Conservation (phyloP, 2,797 vertebrate genomes). For the Selene dorsalis region DNA sequence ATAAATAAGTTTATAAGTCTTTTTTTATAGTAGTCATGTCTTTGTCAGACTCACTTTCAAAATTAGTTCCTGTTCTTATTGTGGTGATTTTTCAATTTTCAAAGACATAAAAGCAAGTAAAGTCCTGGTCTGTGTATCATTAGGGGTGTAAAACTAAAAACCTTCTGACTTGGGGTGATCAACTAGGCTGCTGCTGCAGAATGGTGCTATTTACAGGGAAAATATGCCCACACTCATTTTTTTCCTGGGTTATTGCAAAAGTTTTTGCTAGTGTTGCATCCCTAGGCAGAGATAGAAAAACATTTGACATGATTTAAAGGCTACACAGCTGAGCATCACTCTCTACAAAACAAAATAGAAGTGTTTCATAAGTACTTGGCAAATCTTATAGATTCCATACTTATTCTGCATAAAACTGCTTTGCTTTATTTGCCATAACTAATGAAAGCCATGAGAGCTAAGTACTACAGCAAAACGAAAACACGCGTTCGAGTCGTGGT, state of each 20-base stretch:
- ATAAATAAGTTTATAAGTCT: too few species aligned
- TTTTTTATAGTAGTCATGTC: too few species aligned
- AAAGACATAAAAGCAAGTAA: slow-evolving; percentile 21
- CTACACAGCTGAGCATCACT: slow-evolving; percentile 1
- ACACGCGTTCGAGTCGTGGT: background rate
- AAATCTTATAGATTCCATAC: slow-evolving; percentile 9
- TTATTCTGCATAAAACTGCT: slow-evolving; percentile 4
- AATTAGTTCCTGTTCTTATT: slow-evolving; percentile 22
- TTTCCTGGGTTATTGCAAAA: background rate
- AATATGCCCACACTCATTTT: background rate
- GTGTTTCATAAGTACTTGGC: slow-evolving; percentile 22
- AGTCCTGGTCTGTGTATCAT: slow-evolving; percentile 1
- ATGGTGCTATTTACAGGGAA: background rate
- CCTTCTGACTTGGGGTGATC: background rate
- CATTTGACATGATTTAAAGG: slow-evolving; percentile 19
- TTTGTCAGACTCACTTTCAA: slow-evolving; percentile 27
- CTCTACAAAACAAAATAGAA: background rate
- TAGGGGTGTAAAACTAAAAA: slow-evolving; percentile 27
- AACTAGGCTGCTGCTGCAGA: background rate
- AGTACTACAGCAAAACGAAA: slow-evolving; percentile 13
- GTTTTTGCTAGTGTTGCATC: background rate
- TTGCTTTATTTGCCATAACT: slow-evolving; percentile 22
- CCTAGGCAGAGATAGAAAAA: background rate
- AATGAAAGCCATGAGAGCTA: slow-evolving; percentile 6
- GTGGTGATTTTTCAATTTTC: slow-evolving; percentile 35